phyloP scores from a whole-genome alignment of 2,888 invertebrate genomes.

The Tenthredo notha region DNA sequence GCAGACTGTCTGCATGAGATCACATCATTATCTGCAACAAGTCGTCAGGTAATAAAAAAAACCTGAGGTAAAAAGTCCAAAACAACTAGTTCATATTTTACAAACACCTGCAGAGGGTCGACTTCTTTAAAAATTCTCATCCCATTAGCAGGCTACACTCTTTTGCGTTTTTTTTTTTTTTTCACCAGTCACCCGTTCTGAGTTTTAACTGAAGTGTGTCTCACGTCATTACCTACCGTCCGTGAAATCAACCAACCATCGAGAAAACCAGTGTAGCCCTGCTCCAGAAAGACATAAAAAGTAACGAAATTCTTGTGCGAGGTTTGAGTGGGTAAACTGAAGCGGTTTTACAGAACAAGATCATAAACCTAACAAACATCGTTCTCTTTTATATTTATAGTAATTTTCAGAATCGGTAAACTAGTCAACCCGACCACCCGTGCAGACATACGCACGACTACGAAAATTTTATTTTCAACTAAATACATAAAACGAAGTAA shows the following conservation, averaged over 20 bases:
- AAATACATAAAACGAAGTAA: not conserved
- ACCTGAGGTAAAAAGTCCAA: not conserved
- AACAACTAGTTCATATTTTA: not conserved
- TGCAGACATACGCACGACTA: not conserved
- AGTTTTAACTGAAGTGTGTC: constrained; percentile 29
- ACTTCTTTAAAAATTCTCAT: not conserved
- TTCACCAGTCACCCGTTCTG: not conserved
- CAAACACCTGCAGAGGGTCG: not conserved
- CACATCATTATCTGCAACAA: not conserved
- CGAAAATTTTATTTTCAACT: constrained; percentile 9
- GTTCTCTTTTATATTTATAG: constrained; percentile 37
- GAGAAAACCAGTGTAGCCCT: constrained; percentile 9
- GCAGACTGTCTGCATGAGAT: not conserved
- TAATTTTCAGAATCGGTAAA: constrained; percentile 34
- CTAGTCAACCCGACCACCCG: constrained; percentile 32
- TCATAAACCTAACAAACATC: constrained; percentile 42
- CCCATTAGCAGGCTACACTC: constrained; percentile 6
- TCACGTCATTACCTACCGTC: constrained; percentile 27
- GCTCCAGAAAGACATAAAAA: constrained; percentile 31
- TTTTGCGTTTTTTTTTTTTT: not conserved
- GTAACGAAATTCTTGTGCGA: constrained; percentile 24
- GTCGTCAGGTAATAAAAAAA: not conserved
- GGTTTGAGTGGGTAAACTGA: not conserved
- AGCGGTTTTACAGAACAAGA: constrained; percentile 29
- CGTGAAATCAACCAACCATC: constrained; percentile 12